phyloP scores from a whole-genome alignment of 2,113 vertebrate species.

The Hippocampus mohnikei region DNA sequence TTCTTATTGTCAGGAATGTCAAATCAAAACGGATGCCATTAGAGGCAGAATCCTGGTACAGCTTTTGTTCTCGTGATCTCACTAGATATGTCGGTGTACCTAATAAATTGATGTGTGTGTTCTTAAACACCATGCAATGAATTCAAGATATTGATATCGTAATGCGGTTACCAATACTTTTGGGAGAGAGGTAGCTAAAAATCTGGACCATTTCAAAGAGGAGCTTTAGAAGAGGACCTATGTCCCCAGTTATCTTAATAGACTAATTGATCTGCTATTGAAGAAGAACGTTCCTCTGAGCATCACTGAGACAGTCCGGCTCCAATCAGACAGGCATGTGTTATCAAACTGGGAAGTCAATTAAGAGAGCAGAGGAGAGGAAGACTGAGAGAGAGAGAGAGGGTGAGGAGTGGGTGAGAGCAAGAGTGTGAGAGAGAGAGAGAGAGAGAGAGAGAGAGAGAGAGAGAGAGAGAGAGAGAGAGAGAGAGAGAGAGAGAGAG shows the following conservation, averaged over 20 bases:
- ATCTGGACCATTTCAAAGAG: conserved; percentile 31
- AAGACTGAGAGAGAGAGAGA: conserved; percentile 5
- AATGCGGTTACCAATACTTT: conserved; percentile 1
- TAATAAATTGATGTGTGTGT: background rate
- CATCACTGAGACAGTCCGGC: conserved; percentile 73
- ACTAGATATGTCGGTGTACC: background rate
- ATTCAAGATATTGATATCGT: background rate
- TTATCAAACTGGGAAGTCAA: conserved; percentile 78
- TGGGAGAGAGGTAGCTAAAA: conserved; percentile 25
- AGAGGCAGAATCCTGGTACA: background rate
- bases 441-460: conserved; percentile 22
- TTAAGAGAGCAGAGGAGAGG: conserved; percentile 52
- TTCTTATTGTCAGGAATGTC: background rate
- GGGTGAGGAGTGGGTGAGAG: background rate
- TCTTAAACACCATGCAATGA: background rate
- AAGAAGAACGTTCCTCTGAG: conserved; percentile 72
- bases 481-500: conserved; percentile 10
- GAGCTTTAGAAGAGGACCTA: conserved; percentile 48
- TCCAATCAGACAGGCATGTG: conserved; percentile 73
- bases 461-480: conserved; percentile 28
- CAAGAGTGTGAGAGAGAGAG: background rate
- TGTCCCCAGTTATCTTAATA: conserved; percentile 74
- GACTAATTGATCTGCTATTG: conserved; percentile 78
- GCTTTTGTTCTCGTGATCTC: background rate
- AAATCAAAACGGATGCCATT: background rate